A percentile compares a stretch with the other conserved stretches of the same genome.
Conservation (phyloP, 2,888 invertebrate species). For the Pterobdella sp. region DNA sequence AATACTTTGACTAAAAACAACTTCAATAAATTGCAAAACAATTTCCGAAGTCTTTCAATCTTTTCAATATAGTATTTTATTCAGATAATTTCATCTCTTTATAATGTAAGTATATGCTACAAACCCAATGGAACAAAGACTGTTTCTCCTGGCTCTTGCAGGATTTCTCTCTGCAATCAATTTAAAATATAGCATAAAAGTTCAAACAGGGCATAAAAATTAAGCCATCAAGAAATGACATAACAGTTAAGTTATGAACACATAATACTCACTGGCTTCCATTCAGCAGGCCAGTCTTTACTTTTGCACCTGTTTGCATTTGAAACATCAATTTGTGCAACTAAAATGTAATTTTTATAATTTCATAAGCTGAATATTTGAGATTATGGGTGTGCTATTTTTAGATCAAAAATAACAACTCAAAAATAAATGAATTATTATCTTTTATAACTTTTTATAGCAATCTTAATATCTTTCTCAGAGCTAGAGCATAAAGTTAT, state of each 20-base stretch:
- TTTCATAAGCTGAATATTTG: not conserved
- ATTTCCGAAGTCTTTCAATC: no score
- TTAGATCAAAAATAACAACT: not conserved
- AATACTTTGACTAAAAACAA: no score
- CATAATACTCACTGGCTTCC: not conserved
- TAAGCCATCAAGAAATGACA: not conserved
- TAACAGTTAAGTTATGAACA: not conserved
- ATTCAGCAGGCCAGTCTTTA: not conserved
- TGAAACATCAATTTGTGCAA: no score
- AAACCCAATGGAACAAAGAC: conserved; percentile 74
- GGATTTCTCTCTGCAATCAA: conserved; percentile 79
- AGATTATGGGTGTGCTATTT: not conserved
- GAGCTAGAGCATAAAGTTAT: no score
- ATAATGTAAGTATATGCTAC: no score
- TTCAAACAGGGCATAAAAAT: not conserved
- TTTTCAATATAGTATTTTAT: no score
- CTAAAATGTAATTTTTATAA: not conserved
- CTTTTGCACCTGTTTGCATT: not conserved
- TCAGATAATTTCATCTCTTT: no score
- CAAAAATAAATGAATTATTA: not conserved
- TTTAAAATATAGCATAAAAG: no score
- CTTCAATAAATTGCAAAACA: no score
- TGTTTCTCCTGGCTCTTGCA: conserved; percentile 91
- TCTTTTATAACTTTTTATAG: no score
- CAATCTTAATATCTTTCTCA: no score